Base-by-base conservation (phyloP, 1,140 invertebrate genomes). In the Drosophila kikkawai region DNA sequence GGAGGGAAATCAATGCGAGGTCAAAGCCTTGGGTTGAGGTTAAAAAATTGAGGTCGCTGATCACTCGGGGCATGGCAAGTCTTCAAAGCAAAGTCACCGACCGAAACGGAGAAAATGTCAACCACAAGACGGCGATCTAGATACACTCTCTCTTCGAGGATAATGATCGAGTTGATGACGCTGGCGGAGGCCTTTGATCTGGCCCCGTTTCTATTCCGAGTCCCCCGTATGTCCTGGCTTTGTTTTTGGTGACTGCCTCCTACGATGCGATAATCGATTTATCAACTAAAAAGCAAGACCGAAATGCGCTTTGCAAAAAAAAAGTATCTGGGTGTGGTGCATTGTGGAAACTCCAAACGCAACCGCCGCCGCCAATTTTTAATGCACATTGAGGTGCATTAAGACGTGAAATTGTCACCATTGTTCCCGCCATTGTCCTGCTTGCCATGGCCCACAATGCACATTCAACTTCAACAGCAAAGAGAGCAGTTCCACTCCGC, bases 391-490 rank as follows among this genome's bases (percentile, higher is more conserved):
- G 79, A 85, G 80, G 86, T 91, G 83, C 91, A 92, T 92, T 92
- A 88, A 92, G 91, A 92, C 91, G 91, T 92, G 91, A 92, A 92
- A 92, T 92, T 92, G 91, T 85, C 84, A 80, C 81, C 83, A 91
- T 91, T 91, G 87, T 90, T 8, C 19, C 4, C 4, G 9, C 60
- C 64, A 88, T 88, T 90, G 85, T 88, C 50, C 48, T 17, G 13
- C 50, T 12, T 36, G 79, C 53, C 73, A 65, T 55, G 76, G 81
- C 85, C 79, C 81, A 88, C 85, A 79, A 68, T 74, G 70, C 75
- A 75, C 78, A 79, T 60, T 66, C 63, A 65, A 60, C 60, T 60
- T 66, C 63, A 65, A 60, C 60, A 44, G 44, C 77, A 85, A 81
- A 81, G 44, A 80, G 78, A 78, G 60, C 74, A 80, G 50, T 39